phyloP scores from a whole-genome alignment of 92 coral and sea anemone genomes.

The Paragorgia papillata region DNA sequence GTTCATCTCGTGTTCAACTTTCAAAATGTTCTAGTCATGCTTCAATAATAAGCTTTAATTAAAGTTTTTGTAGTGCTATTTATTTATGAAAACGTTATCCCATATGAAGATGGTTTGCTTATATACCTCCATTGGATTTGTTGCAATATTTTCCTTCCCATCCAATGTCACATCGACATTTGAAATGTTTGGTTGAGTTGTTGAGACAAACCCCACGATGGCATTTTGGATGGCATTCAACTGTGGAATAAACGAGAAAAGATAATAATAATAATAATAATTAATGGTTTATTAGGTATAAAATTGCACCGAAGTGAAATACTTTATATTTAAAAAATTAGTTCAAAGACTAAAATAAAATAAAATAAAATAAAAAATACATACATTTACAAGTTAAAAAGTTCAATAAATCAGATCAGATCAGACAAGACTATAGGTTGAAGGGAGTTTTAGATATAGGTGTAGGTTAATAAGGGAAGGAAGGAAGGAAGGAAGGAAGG shows the following conservation, averaged over 20 bases:
- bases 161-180: slow-evolving; percentile 86
- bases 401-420: too few species aligned
- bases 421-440: too few species aligned
- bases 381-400: too few species aligned
- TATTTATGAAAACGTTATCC: too few species aligned
- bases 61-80: too few species aligned
- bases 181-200: slow-evolving; percentile 73
- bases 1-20: neutral
- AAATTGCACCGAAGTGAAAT: too few species aligned
- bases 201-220: slow-evolving; percentile 79
- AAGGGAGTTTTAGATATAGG: too few species aligned
- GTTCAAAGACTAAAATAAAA: neutral
- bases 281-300: too few species aligned
- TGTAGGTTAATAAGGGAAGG: too few species aligned
- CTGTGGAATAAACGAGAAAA: slow-evolving; percentile 27
- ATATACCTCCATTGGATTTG: slow-evolving; percentile 82
- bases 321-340: too few species aligned
- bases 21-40: neutral
- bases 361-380: neutral
- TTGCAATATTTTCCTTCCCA: slow-evolving; percentile 92
- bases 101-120: neutral
- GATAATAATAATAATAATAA: too few species aligned
- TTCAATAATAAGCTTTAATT: neutral
- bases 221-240: slow-evolving; percentile 80
- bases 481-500: too few species aligned